These are phyloP conservation scores for Cartodere bifasciata DNA, from an alignment of 2,888 invertebrate genomes.

Conservation along the genomic window DNA sequence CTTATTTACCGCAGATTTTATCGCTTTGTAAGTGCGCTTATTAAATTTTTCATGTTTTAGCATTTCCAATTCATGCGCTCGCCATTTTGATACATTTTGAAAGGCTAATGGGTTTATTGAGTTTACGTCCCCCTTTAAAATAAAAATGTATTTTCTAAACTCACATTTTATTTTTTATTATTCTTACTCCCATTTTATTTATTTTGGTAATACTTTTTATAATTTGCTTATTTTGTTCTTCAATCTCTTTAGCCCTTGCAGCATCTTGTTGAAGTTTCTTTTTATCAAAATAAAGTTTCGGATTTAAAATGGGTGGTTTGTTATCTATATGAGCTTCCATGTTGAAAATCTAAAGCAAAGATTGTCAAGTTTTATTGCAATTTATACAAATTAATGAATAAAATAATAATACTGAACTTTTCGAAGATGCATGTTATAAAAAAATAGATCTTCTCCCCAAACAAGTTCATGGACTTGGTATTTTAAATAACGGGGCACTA, in stretches of 20 bases:
- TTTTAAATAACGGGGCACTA: too few species aligned
- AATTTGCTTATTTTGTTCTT: conserved; percentile 43
- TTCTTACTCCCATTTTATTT: conserved; percentile 41
- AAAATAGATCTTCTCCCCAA: too few species aligned
- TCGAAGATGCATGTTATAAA: too few species aligned
- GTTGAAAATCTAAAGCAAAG: conserved; percentile 15
- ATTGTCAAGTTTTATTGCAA: too few species aligned
- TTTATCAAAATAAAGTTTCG: conserved; percentile 40
- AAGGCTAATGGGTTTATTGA: conserved; percentile 18
- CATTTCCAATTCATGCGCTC: conserved; percentile 14
- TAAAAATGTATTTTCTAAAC: conserved; percentile 17
- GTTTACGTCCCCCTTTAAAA: conserved; percentile 18
- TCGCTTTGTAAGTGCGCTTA: conserved; percentile 13
- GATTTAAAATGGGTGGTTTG: conserved; percentile 39
- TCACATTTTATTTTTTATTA: conserved; percentile 16
- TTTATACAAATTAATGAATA: too few species aligned
- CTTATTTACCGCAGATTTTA: too few species aligned
- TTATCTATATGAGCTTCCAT: conserved; percentile 34
- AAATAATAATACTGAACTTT: too few species aligned
- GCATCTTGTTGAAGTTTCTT: conserved; percentile 22
- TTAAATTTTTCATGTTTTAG: conserved; percentile 15
- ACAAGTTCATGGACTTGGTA: too few species aligned
- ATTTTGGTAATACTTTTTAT: conserved; percentile 43
- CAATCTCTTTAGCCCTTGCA: conserved; percentile 31
- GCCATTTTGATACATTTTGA: conserved; percentile 15